These are phyloP conservation scores for Odontocerum albicorne DNA, from an alignment of 2,888 invertebrate species.

Conservation along the genomic window DNA sequence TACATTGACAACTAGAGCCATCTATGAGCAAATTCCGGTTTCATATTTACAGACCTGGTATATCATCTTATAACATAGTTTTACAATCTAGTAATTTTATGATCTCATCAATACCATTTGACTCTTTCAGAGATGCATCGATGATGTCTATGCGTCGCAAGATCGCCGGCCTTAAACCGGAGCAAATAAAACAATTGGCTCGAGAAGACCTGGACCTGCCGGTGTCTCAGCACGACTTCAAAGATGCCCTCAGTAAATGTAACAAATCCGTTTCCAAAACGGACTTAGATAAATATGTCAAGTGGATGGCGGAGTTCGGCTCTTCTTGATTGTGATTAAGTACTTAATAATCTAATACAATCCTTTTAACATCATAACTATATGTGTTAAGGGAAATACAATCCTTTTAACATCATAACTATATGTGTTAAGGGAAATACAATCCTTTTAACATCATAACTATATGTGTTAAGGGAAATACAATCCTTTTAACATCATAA, in stretches of 20 bases:
- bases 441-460: slow-evolving; percentile 6
- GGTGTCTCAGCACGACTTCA: slow-evolving; percentile 89
- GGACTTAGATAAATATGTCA: slow-evolving; percentile 92
- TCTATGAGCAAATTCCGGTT: too few species aligned
- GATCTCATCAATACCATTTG: too few species aligned
- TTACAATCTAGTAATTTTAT: too few species aligned
- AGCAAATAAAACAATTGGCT: slow-evolving; percentile 91
- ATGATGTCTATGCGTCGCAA: slow-evolving; percentile 99
- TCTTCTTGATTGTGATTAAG: slow-evolving; percentile 69
- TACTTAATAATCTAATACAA: slow-evolving; percentile 20
- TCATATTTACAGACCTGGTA: too few species aligned
- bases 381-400: slow-evolving; percentile 5
- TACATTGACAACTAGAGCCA: too few species aligned
- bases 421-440: slow-evolving; percentile 5
- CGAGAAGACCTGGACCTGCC: slow-evolving; percentile 95
- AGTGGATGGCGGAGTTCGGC: slow-evolving; percentile 98
- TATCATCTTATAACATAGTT: too few species aligned
- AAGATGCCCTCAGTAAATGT: slow-evolving; percentile 90
- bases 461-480: not conserved
- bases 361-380: slow-evolving; percentile 6
- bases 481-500: too few species aligned
- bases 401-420: slow-evolving; percentile 4
- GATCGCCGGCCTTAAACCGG: slow-evolving; percentile 90
- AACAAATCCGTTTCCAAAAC: slow-evolving; percentile 95
- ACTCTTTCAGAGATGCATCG: slow-evolving; percentile 88